phyloP scores from a whole-genome alignment of 2,113 vertebrate genomes.

The Platysteira castanea region DNA sequence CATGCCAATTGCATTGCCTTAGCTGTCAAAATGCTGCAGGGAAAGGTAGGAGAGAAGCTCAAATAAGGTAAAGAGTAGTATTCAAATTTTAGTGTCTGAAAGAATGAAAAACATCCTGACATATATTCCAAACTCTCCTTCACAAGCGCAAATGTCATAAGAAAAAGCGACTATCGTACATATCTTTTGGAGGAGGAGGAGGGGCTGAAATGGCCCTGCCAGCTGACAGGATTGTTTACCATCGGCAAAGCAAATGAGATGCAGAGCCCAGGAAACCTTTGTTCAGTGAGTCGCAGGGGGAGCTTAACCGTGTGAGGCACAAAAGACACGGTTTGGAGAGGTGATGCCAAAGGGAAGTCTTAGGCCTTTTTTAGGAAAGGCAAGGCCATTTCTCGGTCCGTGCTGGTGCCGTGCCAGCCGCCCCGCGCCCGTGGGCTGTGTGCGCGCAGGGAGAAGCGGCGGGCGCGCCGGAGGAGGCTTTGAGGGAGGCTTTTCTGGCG shows the following conservation, averaged over 20 bases:
- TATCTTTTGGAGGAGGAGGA: neutral
- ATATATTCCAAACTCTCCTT: neutral
- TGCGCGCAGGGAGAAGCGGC: neutral
- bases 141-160: neutral
- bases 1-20: neutral
- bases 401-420: neutral
- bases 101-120: neutral
- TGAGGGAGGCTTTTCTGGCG: neutral
- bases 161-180: neutral
- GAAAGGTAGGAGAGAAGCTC: neutral
- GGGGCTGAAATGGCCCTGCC: neutral
- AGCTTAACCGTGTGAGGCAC: neutral
- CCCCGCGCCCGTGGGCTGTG: neutral
- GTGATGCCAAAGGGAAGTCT: neutral
- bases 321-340: neutral
- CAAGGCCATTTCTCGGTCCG: neutral
- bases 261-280: constrained; percentile 17
- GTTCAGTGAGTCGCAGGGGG: neutral
- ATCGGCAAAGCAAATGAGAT: neutral
- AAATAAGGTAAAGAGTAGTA: neutral
- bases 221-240: constrained; percentile 16
- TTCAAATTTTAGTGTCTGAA: neutral
- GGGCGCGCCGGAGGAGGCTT: neutral
- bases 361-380: neutral
- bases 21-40: neutral